Percentiles rank a stretch among this genome's conserved stretches.
Conservation (phyloP, 2,888 invertebrate species). For the Poecilus cupreus region DNA sequence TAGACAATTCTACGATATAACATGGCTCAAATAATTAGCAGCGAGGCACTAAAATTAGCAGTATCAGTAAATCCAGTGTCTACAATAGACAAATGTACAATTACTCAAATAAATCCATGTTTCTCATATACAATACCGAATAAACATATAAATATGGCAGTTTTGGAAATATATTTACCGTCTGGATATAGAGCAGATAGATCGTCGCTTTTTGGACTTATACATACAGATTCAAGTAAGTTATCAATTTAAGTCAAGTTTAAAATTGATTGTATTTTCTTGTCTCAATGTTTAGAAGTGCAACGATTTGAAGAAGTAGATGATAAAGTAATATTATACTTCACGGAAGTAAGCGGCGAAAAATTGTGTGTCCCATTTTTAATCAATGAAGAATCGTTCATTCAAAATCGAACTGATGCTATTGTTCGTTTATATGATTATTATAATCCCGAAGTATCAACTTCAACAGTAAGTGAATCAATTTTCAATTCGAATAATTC, state of each 20-base stretch:
- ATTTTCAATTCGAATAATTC: background rate
- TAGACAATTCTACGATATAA: slow-evolving; percentile 75
- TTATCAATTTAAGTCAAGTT: slow-evolving; percentile 61
- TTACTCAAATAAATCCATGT: slow-evolving; percentile 71
- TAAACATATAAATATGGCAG: slow-evolving; percentile 77
- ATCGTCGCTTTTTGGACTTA: slow-evolving; percentile 75
- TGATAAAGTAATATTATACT: slow-evolving; percentile 74
- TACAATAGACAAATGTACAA: slow-evolving; percentile 72
- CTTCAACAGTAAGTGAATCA: slow-evolving; percentile 73
- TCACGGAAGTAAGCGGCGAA: slow-evolving; percentile 73
- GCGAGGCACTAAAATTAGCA: slow-evolving; percentile 75
- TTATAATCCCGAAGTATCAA: slow-evolving; percentile 76
- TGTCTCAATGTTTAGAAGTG: slow-evolving; percentile 70
- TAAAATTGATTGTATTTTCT: background rate
- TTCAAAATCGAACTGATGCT: slow-evolving; percentile 74
- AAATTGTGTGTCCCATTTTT: slow-evolving; percentile 73
- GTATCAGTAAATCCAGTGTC: slow-evolving; percentile 72
- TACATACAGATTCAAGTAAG: slow-evolving; percentile 67
- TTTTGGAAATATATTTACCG: slow-evolving; percentile 78
- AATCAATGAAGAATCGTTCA: slow-evolving; percentile 72
- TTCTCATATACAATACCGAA: slow-evolving; percentile 70
- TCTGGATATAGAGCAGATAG: slow-evolving; percentile 80
- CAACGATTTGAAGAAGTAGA: slow-evolving; percentile 75
- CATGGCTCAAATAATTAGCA: slow-evolving; percentile 72
- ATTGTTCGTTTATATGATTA: slow-evolving; percentile 79